Evolutionary conservation across 2,797 vertebrate species (phyloP).

Genomic region (Amblyraja radiata): DNA sequence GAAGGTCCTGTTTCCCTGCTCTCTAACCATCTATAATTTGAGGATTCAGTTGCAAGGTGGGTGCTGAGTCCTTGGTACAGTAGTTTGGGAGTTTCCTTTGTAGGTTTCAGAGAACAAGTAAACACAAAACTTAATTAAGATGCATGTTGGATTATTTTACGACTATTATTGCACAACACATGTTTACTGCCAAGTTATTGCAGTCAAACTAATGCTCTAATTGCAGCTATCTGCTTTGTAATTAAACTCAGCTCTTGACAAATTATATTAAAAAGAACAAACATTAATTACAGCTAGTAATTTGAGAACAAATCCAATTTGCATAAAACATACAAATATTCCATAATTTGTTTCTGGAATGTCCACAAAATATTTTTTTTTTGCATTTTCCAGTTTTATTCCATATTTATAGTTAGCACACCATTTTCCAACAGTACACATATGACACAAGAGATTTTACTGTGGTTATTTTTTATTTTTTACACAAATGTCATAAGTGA

Average conservation of each 20-base stretch:
- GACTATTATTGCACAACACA: not conserved
- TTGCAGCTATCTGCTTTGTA: constrained; percentile 8
- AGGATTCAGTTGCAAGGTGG: no score
- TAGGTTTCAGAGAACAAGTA: not conserved
- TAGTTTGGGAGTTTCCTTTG: no score
- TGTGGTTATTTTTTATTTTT: not conserved
- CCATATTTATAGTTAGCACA: not conserved
- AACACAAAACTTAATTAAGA: not conserved
- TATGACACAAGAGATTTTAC: not conserved
- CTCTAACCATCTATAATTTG: no score
- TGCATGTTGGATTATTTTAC: not conserved
- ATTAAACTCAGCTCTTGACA: constrained; percentile 25
- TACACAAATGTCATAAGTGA: no score
- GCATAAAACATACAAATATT: not conserved
- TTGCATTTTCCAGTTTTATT: not conserved
- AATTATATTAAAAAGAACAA: not conserved
- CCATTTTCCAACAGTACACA: not conserved
- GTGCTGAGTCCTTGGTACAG: no score
- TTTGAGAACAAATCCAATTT: not conserved
- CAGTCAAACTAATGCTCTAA: not conserved
- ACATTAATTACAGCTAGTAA: constrained; percentile 11
- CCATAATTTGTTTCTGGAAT: not conserved
- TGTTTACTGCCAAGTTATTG: not conserved
- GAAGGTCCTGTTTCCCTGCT: no score
- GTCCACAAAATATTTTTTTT: not conserved